These are phyloP conservation scores for Oreochromis spilurus DNA, from an alignment of 2,113 vertebrate genomes.

Conservation along the genomic window DNA sequence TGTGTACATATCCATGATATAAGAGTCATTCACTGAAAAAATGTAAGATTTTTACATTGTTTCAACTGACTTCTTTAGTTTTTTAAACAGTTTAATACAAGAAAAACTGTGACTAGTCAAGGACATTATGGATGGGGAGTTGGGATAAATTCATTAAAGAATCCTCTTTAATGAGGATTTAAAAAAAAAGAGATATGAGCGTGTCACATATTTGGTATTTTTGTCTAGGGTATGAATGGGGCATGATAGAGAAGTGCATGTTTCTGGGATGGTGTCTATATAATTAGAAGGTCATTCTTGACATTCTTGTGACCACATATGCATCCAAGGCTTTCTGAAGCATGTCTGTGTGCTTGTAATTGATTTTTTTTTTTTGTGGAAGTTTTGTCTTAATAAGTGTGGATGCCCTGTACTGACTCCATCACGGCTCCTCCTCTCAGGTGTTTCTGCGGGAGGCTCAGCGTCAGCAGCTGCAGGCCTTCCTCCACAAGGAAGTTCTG, in stretches of 20 bases:
- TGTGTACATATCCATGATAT: not conserved
- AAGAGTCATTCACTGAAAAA: not conserved
- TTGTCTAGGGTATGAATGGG: slow-evolving; percentile 27
- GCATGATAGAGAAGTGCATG: not conserved
- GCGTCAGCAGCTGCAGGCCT: slow-evolving; percentile 83
- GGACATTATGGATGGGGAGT: not conserved
- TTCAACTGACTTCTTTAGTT: not conserved
- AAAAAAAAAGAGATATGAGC: not conserved
- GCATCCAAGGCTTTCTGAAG: not conserved
- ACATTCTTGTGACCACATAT: slow-evolving; percentile 44
- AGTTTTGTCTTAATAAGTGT: not conserved
- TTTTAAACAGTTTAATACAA: not conserved
- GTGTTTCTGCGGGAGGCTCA: slow-evolving; percentile 90
- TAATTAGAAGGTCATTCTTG: slow-evolving; percentile 62
- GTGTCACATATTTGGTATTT: not conserved
- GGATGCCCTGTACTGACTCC: not conserved
- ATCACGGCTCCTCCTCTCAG: slow-evolving; percentile 61
- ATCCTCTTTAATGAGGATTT: not conserved
- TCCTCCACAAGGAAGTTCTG: slow-evolving; percentile 88
- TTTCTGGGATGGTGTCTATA: slow-evolving; percentile 33
- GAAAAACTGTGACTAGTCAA: not conserved
- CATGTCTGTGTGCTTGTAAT: not conserved
- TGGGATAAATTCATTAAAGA: not conserved
- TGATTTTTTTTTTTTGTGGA: not conserved
- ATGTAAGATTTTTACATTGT: not conserved